phyloP scores from a whole-genome alignment of 2,797 vertebrate species.

The Diceros bicornis region DNA sequence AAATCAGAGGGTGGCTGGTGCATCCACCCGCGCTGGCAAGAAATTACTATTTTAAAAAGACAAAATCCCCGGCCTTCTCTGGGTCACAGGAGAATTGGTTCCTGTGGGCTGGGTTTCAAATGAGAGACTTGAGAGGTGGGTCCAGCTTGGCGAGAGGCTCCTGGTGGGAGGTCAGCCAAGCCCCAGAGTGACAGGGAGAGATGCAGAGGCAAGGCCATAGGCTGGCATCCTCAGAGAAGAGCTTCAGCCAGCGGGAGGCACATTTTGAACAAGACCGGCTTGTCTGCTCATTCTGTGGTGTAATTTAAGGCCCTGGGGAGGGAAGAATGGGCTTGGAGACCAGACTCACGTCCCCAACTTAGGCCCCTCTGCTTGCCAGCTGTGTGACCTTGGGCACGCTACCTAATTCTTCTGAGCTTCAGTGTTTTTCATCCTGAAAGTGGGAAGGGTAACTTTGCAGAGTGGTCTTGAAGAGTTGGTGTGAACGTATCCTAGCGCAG shows the following conservation, averaged over 20 bases:
- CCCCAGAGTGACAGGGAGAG: background rate
- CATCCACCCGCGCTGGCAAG: background rate
- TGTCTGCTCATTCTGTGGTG: background rate
- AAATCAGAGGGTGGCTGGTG: conserved; percentile 67
- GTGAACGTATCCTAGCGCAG: background rate
- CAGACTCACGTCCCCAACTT: background rate
- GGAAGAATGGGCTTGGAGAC: background rate
- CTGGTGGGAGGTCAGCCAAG: background rate
- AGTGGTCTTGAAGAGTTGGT: background rate
- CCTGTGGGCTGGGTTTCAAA: background rate
- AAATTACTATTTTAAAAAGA: conserved; percentile 73
- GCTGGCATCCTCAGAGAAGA: background rate
- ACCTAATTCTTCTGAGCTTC: background rate
- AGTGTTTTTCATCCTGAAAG: background rate
- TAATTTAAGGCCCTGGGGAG: background rate
- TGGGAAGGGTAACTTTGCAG: background rate
- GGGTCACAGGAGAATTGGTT: conserved; percentile 44
- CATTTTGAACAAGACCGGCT: background rate
- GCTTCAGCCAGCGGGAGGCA: background rate
- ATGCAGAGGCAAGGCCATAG: background rate
- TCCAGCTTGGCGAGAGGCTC: background rate
- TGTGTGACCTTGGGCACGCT: conserved; percentile 16
- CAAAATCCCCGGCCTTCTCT: conserved; percentile 54
- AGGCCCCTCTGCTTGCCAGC: background rate
- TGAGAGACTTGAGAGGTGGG: conserved; percentile 1